Evolutionary conservation across 2,797 vertebrate species (phyloP), one percentile per base, ranked within the genome.

Genomic region (Pantherophis vulpinus): DNA sequence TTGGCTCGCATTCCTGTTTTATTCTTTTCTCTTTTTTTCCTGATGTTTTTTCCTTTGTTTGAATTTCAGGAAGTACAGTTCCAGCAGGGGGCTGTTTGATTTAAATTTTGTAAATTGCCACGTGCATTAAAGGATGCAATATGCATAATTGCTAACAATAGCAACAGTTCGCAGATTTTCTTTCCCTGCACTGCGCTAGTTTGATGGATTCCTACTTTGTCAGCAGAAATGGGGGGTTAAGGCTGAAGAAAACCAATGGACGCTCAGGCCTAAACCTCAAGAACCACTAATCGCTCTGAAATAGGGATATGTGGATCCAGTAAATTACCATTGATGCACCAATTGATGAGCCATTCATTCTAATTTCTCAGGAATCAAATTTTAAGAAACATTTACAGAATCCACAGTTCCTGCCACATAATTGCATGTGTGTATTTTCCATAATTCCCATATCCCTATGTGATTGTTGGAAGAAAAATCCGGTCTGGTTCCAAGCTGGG

Each of bases 61-160:
- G 92, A 32, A 63, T 93, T 93, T 93, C 88, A 90, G 88, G 74
- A 93, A 63, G 47, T 55, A 86, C 58, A 55, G 54, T 63, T 93
- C 59, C 74, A 61, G 74, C 92, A 93, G 88, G 74, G 88, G 88
- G 88, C n/a, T 10, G 12, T 90, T 93, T 42, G 47, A 93, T 93
- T 93, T 90, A 66, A 93, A 63, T 93, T 93, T 90, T 61, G 88
- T 20, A 93, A 93, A 90, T 90, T 93, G 88, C 92, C 59, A 90
- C 2, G 47, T 90, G 47, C 59, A 42, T 63, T 86, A 32, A 37
- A 1, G 74, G 92, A 86, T 90, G 74, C 74, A 8, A 90, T 56
- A 54, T 86, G 59, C 88, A 93, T 90, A 86, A 55, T 86, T 55
- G 79, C 55, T 90, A 86, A 56, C 47, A 14, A 63, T 25, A 56